Base-by-base conservation (phyloP, 2,797 vertebrate species). In the Rhyacichthys aspro region DNA sequence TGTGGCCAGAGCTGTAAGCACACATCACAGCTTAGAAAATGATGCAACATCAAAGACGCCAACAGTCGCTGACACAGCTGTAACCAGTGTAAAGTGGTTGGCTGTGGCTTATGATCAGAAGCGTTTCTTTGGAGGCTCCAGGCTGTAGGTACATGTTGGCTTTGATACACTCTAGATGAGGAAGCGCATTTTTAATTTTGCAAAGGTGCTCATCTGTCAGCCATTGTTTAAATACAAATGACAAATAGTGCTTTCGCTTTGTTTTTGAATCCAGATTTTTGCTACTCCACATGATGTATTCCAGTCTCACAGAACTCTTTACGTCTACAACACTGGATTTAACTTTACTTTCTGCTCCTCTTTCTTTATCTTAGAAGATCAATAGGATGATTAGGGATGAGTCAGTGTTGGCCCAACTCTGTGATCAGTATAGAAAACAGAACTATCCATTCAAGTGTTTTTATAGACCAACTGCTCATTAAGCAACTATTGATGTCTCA, bases 371-470 rank as follows among this genome's bases (percentile, higher is more conserved):
- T 53, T 14, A 17, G 36, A 7, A 53, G 50, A 53, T 53, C 50
- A 53, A 53, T 53, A 53, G 36, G 17, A 53, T 53, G 50, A 53
- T 53, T 53, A 53, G 49, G 34, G 49, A 52, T 16, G 18, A 17
- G 16, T 11, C 49, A 38, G 50, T 23, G 50, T 53, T 39, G 50
- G 50, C 37, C 23, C 37, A 23, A 23, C 33, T 9, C 7, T 39
- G 14, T 56, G 54, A 42, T 56, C 39, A 43, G 19, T 44, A 43
- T 32, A 18, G 54, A 44, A 44, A 56, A 56, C 54, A 56, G 23
- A 43, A 19, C 18, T 33, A 43, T 43, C 14, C 39, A 49, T 62
- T 43, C 50, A 9, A 23, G 37, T 23, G 36, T 53, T 53, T 37
- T 36, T 39, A 53, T 23, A 53, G 37, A 53, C 37, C 39, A 17